These are phyloP conservation scores for Bufo gargarizans DNA, from an alignment of 2,113 vertebrate genomes.

Conservation along the genomic window DNA sequence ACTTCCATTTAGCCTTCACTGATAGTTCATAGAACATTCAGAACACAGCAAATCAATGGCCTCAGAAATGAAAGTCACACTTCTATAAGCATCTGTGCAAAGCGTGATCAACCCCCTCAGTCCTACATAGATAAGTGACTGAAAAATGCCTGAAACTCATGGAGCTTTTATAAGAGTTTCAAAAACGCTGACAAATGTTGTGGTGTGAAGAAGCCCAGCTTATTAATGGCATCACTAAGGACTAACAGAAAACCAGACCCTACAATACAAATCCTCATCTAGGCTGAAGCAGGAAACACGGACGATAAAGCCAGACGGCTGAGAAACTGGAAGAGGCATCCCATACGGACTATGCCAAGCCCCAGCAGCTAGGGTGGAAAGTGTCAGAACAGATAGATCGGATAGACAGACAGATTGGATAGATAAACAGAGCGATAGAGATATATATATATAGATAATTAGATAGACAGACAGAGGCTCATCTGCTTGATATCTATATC, in stretches of 20 bases:
- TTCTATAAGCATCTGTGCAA: neutral
- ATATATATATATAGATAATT: too few species aligned
- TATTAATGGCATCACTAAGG: constrained; percentile 43
- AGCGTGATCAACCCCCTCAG: neutral
- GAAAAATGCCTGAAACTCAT: neutral
- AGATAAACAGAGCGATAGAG: too few species aligned
- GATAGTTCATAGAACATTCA: neutral
- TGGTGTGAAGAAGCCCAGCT: too few species aligned
- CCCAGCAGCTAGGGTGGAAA: neutral
- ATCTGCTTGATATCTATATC: too few species aligned
- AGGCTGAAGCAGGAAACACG: constrained; percentile 44
- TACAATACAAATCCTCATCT: constrained; percentile 52
- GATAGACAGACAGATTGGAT: too few species aligned
- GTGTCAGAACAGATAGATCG: too few species aligned
- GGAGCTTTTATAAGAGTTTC: too few species aligned
- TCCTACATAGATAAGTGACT: neutral
- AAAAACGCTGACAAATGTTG: too few species aligned
- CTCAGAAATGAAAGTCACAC: neutral
- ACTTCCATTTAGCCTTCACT: neutral
- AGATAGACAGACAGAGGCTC: too few species aligned
- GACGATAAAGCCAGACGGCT: constrained; percentile 57
- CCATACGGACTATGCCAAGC: neutral
- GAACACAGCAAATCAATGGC: neutral
- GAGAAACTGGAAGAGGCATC: constrained; percentile 57
- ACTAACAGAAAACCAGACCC: neutral